Conservation (phyloP, 2,888 invertebrate genomes). For the Chorisops tibialis region DNA sequence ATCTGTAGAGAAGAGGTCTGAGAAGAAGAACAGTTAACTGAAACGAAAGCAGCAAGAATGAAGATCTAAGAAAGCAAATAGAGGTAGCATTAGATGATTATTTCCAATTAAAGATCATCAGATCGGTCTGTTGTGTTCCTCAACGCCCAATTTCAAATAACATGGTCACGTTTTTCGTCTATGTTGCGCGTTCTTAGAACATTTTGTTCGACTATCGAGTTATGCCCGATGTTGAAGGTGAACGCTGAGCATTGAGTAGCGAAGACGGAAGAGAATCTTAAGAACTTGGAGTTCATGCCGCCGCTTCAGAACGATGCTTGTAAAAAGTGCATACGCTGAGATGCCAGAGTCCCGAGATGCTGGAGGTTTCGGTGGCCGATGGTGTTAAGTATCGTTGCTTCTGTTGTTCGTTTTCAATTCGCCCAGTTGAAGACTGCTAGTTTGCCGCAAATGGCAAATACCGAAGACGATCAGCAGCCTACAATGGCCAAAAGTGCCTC, state of each 20-base stretch:
- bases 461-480: background rate
- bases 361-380: background rate
- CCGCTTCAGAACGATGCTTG: background rate
- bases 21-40: no score
- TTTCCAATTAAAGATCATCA: constrained; percentile 23
- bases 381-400: background rate
- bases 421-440: background rate
- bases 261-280: no score
- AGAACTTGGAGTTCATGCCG: no score
- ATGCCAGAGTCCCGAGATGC: background rate
- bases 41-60: background rate
- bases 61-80: constrained; percentile 5
- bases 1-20: no score
- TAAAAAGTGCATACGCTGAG: background rate
- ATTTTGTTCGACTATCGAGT: no score
- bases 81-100: constrained; percentile 24
- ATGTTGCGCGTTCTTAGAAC: constrained; percentile 1
- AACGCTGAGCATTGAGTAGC: no score
- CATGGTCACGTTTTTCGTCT: constrained; percentile 25
- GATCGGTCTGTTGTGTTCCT: constrained; percentile 23
- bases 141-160: constrained; percentile 26
- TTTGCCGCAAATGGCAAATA: background rate
- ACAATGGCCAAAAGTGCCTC: background rate
- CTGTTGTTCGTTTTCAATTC: background rate
- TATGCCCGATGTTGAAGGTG: no score